Percentiles rank a stretch among this genome's conserved stretches.
Conservation (phyloP, 2,888 invertebrate genomes). For the Standfussiana lucernea region DNA sequence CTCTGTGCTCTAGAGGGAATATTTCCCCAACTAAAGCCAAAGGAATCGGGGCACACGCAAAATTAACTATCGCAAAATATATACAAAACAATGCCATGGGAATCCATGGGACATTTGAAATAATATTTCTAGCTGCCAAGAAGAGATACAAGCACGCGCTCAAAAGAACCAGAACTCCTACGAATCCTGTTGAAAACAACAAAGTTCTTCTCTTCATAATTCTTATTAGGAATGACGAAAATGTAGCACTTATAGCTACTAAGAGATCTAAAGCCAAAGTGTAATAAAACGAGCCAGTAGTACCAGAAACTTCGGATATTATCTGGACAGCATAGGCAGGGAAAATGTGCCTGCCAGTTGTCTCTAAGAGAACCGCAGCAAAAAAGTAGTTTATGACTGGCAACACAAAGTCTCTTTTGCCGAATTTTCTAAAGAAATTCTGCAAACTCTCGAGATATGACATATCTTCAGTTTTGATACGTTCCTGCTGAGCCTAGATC, state of each 20-base stretch:
- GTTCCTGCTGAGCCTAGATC: slow-evolving; percentile 70
- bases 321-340: slow-evolving; percentile 73
- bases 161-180: slow-evolving; percentile 62
- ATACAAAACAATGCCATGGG: slow-evolving; percentile 65
- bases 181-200: slow-evolving; percentile 71
- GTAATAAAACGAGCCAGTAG: slow-evolving; percentile 64
- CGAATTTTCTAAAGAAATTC: slow-evolving; percentile 49
- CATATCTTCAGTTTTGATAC: not conserved
- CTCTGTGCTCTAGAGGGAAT: slow-evolving; percentile 71
- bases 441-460: not conserved
- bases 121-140: slow-evolving; percentile 51
- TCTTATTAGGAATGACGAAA: slow-evolving; percentile 61
- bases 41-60: slow-evolving; percentile 71
- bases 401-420: slow-evolving; percentile 56
- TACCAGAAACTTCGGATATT: slow-evolving; percentile 66
- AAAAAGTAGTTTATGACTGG: slow-evolving; percentile 67
- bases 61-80: slow-evolving; percentile 69
- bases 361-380: slow-evolving; percentile 67
- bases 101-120: slow-evolving; percentile 62
- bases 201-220: slow-evolving; percentile 68
- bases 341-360: slow-evolving; percentile 71
- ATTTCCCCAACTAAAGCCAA: slow-evolving; percentile 72
- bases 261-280: slow-evolving; percentile 71
- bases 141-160: slow-evolving; percentile 65
- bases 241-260: slow-evolving; percentile 64